Evolutionary conservation across 2,797 vertebrate genomes (phyloP).

Genomic region (Chrosomus eos): DNA sequence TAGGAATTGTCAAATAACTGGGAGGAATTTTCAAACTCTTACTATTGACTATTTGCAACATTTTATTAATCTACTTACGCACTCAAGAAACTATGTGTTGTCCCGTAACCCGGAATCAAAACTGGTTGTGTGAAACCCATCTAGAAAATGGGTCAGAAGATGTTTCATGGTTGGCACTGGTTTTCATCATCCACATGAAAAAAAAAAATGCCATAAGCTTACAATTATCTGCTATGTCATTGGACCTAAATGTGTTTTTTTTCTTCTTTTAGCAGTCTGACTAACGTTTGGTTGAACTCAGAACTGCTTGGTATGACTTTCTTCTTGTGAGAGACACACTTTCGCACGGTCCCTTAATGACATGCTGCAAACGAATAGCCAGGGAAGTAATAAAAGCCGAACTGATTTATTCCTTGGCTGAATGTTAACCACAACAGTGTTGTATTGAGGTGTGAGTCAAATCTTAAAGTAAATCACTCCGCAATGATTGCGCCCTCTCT

Average conservation of each 20-base stretch:
- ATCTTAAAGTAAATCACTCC: conserved; percentile 58
- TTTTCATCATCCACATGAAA: conserved; percentile 59
- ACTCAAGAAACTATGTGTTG: conserved; percentile 29
- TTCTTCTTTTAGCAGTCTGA: conserved; percentile 48
- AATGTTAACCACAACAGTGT: conserved; percentile 56
- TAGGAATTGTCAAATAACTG: conserved; percentile 31
- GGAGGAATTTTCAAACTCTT: conserved; percentile 42
- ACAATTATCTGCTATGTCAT: conserved; percentile 56
- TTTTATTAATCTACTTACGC: conserved; percentile 46
- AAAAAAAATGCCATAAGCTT: conserved; percentile 52
- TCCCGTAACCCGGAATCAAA: conserved; percentile 26
- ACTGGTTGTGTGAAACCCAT: conserved; percentile 41
- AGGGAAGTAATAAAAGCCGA: conserved; percentile 44
- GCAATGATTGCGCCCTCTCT: conserved; percentile 54
- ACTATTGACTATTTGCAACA: conserved; percentile 36
- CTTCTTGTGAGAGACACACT: conserved; percentile 24
- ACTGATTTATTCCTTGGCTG: conserved; percentile 53
- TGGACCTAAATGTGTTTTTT: conserved; percentile 56
- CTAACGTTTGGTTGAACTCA: conserved; percentile 36
- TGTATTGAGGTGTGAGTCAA: conserved; percentile 57
- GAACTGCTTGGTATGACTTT: conserved; percentile 36
- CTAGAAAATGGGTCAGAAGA: conserved; percentile 44
- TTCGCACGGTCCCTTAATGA: conserved; percentile 43
- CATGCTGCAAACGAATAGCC: conserved; percentile 41
- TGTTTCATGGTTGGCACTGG: conserved; percentile 53